phyloP scores from a whole-genome alignment of 2,797 vertebrate genomes.

The Acrossocheilus wenchowensis region DNA sequence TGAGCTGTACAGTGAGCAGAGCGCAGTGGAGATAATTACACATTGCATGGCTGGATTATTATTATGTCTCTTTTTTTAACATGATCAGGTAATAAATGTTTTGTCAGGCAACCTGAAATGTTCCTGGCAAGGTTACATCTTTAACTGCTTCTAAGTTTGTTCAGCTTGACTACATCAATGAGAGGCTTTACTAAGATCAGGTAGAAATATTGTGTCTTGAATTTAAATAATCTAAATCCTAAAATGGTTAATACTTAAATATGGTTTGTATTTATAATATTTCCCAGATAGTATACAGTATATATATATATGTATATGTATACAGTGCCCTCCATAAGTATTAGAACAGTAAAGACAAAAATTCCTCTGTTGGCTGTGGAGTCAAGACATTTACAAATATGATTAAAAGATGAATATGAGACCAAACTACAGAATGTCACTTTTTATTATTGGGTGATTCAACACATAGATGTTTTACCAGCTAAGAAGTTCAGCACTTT shows the following conservation, averaged over 20 bases:
- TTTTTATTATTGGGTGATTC: too few relatives aligned
- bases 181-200: not conserved
- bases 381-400: too few relatives aligned
- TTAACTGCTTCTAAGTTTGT: not conserved
- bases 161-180: not conserved
- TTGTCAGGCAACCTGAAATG: constrained; percentile 51
- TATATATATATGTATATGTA: too few relatives aligned
- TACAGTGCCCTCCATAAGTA: too few relatives aligned
- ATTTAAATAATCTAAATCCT: not conserved
- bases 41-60: constrained; percentile 66
- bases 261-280: not conserved
- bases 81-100: constrained; percentile 62
- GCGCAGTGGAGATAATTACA: constrained; percentile 69
- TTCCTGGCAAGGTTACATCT: not conserved
- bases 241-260: not conserved
- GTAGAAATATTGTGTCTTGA: not conserved
- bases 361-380: too few relatives aligned
- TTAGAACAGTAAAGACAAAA: too few relatives aligned
- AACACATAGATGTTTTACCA: too few relatives aligned
- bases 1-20: constrained; percentile 68
- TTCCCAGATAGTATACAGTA: not conserved
- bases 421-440: too few relatives aligned
- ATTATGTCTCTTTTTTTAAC: constrained; percentile 53
- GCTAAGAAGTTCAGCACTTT: too few relatives aligned
- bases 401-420: too few relatives aligned